phyloP scores from a whole-genome alignment of 2,113 vertebrate species.

The Helogale parvula region DNA sequence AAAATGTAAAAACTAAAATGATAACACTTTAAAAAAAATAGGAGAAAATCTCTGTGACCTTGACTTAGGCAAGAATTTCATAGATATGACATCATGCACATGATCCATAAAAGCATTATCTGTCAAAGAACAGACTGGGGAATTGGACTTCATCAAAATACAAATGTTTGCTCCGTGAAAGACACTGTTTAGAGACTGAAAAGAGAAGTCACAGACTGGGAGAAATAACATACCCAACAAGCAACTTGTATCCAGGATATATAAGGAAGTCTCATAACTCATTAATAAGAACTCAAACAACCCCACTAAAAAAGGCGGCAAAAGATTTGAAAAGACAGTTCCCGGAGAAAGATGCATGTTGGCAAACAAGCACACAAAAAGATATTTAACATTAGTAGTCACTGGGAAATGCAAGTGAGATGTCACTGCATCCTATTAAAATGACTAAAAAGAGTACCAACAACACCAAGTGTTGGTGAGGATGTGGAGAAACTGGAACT shows the following conservation, averaged over 20 bases:
- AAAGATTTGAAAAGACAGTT: slow-evolving; percentile 45
- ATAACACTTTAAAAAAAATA: slow-evolving; percentile 18
- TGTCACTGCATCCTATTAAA: background rate
- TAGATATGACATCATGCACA: background rate
- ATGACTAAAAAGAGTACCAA: background rate
- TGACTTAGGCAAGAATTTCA: slow-evolving; percentile 5
- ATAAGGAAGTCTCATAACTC: slow-evolving; percentile 58
- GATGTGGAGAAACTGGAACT: slow-evolving; percentile 23
- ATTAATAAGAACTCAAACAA: slow-evolving; percentile 47
- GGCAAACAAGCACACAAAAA: slow-evolving; percentile 44
- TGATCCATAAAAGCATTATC: slow-evolving; percentile 20
- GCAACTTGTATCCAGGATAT: slow-evolving; percentile 48
- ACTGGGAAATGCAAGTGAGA: slow-evolving; percentile 38
- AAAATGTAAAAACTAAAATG: slow-evolving; percentile 41
- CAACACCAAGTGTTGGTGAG: background rate
- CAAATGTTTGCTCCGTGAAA: slow-evolving; percentile 57
- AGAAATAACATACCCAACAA: slow-evolving; percentile 59
- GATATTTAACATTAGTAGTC: slow-evolving; percentile 1
- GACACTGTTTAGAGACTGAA: slow-evolving; percentile 56
- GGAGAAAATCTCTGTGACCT: background rate
- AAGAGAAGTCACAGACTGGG: slow-evolving; percentile 27
- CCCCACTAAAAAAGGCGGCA: slow-evolving; percentile 36
- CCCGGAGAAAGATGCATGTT: background rate
- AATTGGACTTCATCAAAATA: slow-evolving; percentile 63
- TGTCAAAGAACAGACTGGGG: slow-evolving; percentile 48